phyloP scores from a whole-genome alignment of 2,113 vertebrate species.

The Elgaria multicarinata region DNA sequence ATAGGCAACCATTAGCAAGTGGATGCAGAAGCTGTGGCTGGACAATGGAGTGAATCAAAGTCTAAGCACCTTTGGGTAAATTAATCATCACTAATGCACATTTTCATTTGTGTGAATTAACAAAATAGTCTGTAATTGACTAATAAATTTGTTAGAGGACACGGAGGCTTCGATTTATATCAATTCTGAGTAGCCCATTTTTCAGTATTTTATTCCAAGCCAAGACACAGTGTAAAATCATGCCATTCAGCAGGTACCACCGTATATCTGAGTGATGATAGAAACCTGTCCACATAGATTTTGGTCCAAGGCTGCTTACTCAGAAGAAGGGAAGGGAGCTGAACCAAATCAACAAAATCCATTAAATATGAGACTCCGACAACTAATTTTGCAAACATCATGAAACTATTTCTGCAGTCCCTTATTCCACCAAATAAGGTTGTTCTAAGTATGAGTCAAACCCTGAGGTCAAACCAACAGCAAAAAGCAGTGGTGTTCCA shows the following conservation, averaged over 20 bases:
- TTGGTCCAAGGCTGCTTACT: neutral
- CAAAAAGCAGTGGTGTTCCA: neutral
- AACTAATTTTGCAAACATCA: neutral
- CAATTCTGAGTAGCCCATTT: conserved; percentile 27
- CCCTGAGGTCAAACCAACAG: neutral
- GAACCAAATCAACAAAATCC: neutral
- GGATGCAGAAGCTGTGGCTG: conserved; percentile 39
- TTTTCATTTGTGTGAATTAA: conserved; percentile 38
- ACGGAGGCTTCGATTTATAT: conserved; percentile 39
- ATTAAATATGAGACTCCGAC: neutral
- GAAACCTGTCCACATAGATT: neutral
- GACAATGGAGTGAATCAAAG: conserved; percentile 35
- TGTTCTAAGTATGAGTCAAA: neutral
- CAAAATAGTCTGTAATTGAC: conserved; percentile 42
- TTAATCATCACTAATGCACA: conserved; percentile 28
- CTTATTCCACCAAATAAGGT: neutral
- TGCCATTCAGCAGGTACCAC: conserved; percentile 12
- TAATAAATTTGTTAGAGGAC: conserved; percentile 54
- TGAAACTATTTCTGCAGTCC: neutral
- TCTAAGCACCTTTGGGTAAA: conserved; percentile 26
- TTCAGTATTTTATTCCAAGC: conserved; percentile 49
- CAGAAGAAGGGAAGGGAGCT: neutral
- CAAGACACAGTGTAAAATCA: neutral
- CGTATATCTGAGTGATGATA: neutral
- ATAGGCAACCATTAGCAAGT: conserved; percentile 24